Evolutionary conservation across 2,113 vertebrate genomes (phyloP).

Genomic region (Phasianus colchicus): DNA sequence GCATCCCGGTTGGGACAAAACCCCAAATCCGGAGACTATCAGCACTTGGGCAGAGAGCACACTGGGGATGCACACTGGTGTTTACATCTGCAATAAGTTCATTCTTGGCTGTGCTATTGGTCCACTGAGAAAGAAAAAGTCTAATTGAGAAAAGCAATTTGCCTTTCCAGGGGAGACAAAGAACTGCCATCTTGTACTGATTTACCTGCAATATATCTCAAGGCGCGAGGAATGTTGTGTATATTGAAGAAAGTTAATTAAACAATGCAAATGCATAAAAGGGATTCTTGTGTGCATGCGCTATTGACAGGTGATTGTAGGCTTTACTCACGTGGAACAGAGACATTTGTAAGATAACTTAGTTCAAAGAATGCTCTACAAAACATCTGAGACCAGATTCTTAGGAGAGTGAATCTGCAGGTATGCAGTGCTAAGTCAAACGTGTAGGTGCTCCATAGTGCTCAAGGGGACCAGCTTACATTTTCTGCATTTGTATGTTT

Average conservation of each 20-base stretch:
- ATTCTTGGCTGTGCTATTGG: conserved; percentile 27
- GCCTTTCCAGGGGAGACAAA: conserved; percentile 62
- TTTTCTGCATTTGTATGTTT: neutral
- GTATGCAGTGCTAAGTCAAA: neutral
- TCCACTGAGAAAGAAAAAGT: conserved; percentile 1
- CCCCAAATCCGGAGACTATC: neutral
- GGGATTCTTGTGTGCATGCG: neutral
- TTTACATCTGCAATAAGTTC: conserved; percentile 43
- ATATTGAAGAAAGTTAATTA: conserved; percentile 67
- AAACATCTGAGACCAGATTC: neutral
- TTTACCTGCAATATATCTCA: conserved; percentile 59
- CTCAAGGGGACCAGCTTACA: neutral
- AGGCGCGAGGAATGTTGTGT: conserved; percentile 25
- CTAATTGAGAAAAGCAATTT: conserved; percentile 62
- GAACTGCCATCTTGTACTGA: conserved; percentile 41
- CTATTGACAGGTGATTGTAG: neutral
- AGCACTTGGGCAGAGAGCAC: conserved; percentile 1
- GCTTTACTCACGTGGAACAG: neutral
- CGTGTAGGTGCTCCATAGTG: neutral
- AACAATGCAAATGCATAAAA: conserved; percentile 48
- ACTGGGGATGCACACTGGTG: conserved; percentile 12
- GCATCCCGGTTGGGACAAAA: neutral
- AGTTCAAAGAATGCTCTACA: neutral
- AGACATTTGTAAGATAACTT: neutral
- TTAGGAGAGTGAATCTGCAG: neutral